Evolutionary conservation across 1,140 invertebrate genomes (phyloP), one percentile per base, ranked within the genome.

Genomic region (Oreohelix idahoensis): DNA sequence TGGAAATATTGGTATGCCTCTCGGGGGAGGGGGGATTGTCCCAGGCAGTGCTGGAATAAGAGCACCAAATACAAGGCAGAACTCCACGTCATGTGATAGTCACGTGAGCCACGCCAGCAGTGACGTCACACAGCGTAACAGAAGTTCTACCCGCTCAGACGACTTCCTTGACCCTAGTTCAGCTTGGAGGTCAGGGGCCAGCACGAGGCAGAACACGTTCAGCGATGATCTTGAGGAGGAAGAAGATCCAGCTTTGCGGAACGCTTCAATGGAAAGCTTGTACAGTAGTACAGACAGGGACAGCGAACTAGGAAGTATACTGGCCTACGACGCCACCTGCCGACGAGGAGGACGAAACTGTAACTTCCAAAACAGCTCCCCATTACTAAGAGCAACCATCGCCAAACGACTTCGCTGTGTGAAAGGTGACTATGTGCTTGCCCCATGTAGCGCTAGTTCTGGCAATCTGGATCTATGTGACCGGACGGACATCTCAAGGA

Each of bases 221-320:
- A 84, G 81, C 76, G 84, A 83, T 49, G 84, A 85, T 35, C 69
- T 83, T n/a, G 86, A 85, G 38, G 86, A 86, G 42, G 77, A 79
- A 51, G 77, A 79, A 51, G 84, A 83, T 29, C 32, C 81, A 0
- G 84, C 85, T 26, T n/a, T 85, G 79, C 49, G 71, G 36, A 86
- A 86, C 35, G 84, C 86, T 2, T 85, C 83, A 23, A 81, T 86
- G 81, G 86, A 86, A 74, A 85, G 84, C 36, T 76, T 86, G 58
- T 86, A 84, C 83, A 86, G 84, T 45, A 79, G 82, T 45, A 79
- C 86, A 1, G 86, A 86, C 70, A 45, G 84, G 35, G 86, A 86
- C 81, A 82, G 78, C 35, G 86, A 86, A 38, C 66, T 86, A 29
- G 84, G 79, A 2, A 71, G 39, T 35, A 49, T 81, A 36, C 23